Conservation (phyloP, 2,888 invertebrate genomes). For the Caenorhabditis doughertyi region DNA sequence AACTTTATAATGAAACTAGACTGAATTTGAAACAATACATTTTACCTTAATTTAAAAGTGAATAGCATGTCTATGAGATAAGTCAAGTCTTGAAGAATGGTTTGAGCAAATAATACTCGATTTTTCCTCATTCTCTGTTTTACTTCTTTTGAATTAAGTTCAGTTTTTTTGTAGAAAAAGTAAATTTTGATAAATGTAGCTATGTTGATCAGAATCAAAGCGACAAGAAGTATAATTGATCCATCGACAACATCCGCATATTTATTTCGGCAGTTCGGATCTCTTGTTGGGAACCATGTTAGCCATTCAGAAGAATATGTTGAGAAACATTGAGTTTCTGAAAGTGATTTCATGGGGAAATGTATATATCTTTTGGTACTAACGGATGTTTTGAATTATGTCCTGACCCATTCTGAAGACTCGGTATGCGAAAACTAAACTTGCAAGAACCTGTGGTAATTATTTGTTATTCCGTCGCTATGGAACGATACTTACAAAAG, state of each 20-base stretch:
- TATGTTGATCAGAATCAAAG: conserved; percentile 3
- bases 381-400: conserved; percentile 9
- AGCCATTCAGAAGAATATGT: conserved; percentile 1
- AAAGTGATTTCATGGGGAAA: neutral
- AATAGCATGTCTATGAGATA: conserved; percentile 42
- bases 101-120: conserved; percentile 40
- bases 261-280: neutral
- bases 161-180: conserved; percentile 41
- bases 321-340: conserved; percentile 30
- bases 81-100: conserved; percentile 37
- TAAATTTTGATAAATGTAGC: conserved; percentile 37
- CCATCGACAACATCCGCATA: conserved; percentile 1
- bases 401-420: conserved; percentile 16
- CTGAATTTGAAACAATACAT: neutral
- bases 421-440: neutral
- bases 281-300: conserved; percentile 5
- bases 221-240: neutral
- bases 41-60: conserved; percentile 38
- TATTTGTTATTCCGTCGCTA: too few relatives aligned
- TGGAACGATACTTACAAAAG: conserved; percentile 1
- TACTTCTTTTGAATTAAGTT: conserved; percentile 19
- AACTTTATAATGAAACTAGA: neutral
- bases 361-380: neutral
- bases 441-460: neutral
- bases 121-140: conserved; percentile 36